These are phyloP conservation scores for Pseudotriccus pelzelni DNA, from an alignment of 2,797 vertebrate genomes.

Conservation along the genomic window DNA sequence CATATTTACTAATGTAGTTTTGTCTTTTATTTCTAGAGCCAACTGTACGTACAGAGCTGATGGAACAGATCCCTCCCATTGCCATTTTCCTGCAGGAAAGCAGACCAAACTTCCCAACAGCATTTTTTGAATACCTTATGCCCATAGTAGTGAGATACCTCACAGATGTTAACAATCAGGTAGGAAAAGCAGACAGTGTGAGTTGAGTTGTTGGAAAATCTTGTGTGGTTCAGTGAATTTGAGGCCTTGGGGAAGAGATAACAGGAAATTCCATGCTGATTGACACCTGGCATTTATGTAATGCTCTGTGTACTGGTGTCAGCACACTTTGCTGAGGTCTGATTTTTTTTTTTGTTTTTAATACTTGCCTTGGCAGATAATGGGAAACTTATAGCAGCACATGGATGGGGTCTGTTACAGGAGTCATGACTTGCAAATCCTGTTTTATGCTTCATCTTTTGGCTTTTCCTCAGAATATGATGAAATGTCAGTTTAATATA, in stretches of 20 bases:
- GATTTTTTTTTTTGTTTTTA: not conserved
- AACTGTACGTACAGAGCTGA: constrained; percentile 88
- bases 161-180: constrained; percentile 91
- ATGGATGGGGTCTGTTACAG: not conserved
- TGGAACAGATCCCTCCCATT: constrained; percentile 91
- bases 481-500: no score
- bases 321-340: not conserved
- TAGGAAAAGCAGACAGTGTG: constrained; percentile 26
- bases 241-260: not conserved
- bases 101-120: constrained; percentile 84
- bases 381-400: not conserved
- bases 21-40: constrained; percentile 79
- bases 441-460: not conserved
- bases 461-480: not conserved
- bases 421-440: not conserved
- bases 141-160: constrained; percentile 87
- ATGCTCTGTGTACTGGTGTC: not conserved
- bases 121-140: constrained; percentile 87
- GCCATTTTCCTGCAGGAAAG: constrained; percentile 90
- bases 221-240: not conserved
- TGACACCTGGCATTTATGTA: not conserved
- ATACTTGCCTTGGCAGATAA: not conserved
- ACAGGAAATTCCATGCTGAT: not conserved
- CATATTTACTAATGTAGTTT: not conserved
- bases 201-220: not conserved